Evolutionary conservation across 2,888 invertebrate species (phyloP), one percentile per base, ranked within the genome.

Genomic region (Nyleta sp.): DNA sequence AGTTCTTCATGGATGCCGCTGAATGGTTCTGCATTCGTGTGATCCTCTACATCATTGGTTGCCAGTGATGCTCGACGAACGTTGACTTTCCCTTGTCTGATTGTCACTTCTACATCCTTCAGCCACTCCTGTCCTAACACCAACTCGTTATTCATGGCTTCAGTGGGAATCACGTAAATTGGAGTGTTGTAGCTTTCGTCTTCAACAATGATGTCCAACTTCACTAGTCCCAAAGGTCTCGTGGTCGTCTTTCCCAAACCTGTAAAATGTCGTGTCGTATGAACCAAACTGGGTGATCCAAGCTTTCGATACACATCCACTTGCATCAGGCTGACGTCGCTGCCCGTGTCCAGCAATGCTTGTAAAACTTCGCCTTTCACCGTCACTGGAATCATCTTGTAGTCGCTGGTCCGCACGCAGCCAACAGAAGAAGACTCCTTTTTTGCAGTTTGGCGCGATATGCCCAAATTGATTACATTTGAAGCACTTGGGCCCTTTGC

Each of bases 401-500:
- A 31, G 2, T 40, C 18, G 8, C 1, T 7, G 8, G 18, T 4
- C 10, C n/a, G 24, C 1, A 60, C n/a, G 18, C 33, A 60, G n/a
- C 20, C n/a, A 2, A 33, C 20, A 10, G 28, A 20, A 17, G 2
- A 8, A 1, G 11, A 3, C 10, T 4, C 18, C 7, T 18, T 50
- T 70, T 10, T 22, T 35, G 35, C 35, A 35, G n/a, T 28, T 28
- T n/a, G 35, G 35, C n/a, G 35, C 11, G 11, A 35, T 55, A 20
- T 84, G 80, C 1, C 80, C 78, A 50, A 67, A 82, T 2, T 75
- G 17, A n/a, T 82, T 80, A 28, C 81, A 82, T 11, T 72, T 78
- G 24, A 84, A 84, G 35, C 81, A 83, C 52, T 83, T 81, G 4
- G 79, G 65, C 1, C 79, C 81, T 48, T 80, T 77, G 6, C 50